Base-by-base conservation (phyloP, 2,797 vertebrate species). In the Sebastes trivittatus region DNA sequence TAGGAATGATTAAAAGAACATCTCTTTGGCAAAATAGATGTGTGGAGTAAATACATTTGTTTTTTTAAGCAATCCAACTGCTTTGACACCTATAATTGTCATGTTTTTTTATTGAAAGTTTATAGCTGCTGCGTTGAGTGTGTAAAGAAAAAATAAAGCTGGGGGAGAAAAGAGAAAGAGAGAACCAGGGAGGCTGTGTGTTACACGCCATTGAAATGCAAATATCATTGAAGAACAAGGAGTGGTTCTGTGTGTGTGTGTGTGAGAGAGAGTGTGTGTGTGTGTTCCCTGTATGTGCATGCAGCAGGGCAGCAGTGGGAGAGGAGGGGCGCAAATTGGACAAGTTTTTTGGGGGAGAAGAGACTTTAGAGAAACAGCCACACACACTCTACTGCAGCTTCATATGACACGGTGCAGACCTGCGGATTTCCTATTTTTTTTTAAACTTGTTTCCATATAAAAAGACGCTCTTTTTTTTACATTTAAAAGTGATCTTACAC, bases 191-290 rank as follows among this genome's bases (percentile, higher is more conserved):
- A 92, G 88, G 80, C 90, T 93, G 93, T 93, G 95, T 96, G 95
- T 96, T 95, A 94, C 93, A 94, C 89, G 93, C 95, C 89, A 96
- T 96, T 96, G 95, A 96, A 96, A 96, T 96, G 96, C 96, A 96
- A 96, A 96, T 96, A 94, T 95, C 91, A 95, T 83, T 86, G 91
- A 94, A 93, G 96, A 96, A 96, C 95, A 96, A 96, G 95, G 95
- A 95, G 96, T 94, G 95, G 94, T 95, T 96, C 90, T 62, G 73
- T 76, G 79, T 77, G 65, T 76, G 80, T 58, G 84, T 75, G 49
- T 76, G 63, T 75, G 67, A 55, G 79, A 70, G 65, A 67, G 80
- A 22, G 65, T 73, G 72, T 77, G 83, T 77, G 82, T 83, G 88
- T 88, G 89, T 84, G 80, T 78, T 77, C 80, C 18, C 89, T 92